These are phyloP conservation scores for Hyppa rectilinea DNA, from an alignment of 2,888 invertebrate genomes.

Conservation along the genomic window DNA sequence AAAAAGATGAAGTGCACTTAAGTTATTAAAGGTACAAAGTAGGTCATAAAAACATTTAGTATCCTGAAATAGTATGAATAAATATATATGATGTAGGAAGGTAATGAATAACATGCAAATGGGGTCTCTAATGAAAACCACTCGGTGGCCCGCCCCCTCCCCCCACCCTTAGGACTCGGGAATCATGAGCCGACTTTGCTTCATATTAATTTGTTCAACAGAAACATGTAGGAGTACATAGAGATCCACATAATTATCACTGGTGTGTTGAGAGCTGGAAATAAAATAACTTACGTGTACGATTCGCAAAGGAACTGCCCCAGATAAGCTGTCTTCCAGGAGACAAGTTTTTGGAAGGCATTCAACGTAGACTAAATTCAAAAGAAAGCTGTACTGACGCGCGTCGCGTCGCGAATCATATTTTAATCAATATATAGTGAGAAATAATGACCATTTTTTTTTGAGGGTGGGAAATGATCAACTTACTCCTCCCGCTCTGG, in stretches of 20 bases:
- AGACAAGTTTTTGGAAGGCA: not conserved
- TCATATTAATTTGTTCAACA: slow-evolving; percentile 71
- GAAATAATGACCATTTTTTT: too few species aligned
- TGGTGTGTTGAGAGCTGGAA: slow-evolving; percentile 1
- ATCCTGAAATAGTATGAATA: slow-evolving; percentile 71
- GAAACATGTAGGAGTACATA: slow-evolving; percentile 33
- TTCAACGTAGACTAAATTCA: not conserved
- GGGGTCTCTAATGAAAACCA: slow-evolving; percentile 81
- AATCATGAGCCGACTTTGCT: slow-evolving; percentile 57
- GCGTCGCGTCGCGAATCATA: too few species aligned
- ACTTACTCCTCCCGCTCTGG: too few species aligned
- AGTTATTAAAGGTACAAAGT: slow-evolving; percentile 32
- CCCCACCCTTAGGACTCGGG: slow-evolving; percentile 34
- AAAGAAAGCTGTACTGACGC: too few species aligned
- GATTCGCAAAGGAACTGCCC: not conserved
- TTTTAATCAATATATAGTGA: too few species aligned
- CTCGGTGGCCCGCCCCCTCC: slow-evolving; percentile 61
- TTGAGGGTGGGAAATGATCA: too few species aligned
- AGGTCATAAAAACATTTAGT: slow-evolving; percentile 67
- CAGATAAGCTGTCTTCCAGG: not conserved
- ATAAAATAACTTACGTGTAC: slow-evolving; percentile 5
- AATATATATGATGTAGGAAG: slow-evolving; percentile 68
- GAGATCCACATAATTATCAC: slow-evolving; percentile 8
- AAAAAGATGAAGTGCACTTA: slow-evolving; percentile 19
- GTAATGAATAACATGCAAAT: slow-evolving; percentile 87